phyloP scores from a whole-genome alignment of 2,113 vertebrate genomes.

The Fulmarus glacialis region DNA sequence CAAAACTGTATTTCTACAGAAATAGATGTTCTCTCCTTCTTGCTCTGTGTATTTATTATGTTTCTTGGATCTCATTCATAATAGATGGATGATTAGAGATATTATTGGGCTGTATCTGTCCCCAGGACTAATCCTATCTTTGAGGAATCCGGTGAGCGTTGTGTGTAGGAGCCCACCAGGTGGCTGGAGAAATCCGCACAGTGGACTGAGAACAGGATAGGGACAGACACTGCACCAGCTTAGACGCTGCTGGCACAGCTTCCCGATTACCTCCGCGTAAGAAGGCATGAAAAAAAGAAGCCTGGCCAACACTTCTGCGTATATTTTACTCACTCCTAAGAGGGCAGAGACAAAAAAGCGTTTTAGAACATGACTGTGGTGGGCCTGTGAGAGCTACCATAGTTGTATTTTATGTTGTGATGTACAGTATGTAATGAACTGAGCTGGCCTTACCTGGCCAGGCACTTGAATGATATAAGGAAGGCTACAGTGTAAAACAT shows the following conservation, averaged over 20 bases:
- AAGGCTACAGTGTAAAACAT: background rate
- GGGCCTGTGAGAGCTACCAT: background rate
- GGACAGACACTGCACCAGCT: conserved; percentile 71
- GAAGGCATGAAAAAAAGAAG: conserved; percentile 66
- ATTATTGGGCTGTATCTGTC: background rate
- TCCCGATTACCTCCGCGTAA: conserved; percentile 70
- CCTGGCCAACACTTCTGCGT: conserved; percentile 76
- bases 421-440: background rate
- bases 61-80: background rate
- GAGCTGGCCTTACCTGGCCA: background rate
- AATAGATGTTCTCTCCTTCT: background rate
- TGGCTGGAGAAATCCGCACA: conserved; percentile 78
- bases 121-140: conserved; percentile 57
- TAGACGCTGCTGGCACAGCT: conserved; percentile 77
- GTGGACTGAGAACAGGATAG: conserved; percentile 76
- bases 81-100: background rate
- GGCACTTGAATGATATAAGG: background rate
- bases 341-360: background rate
- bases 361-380: background rate
- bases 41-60: background rate
- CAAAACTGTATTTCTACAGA: background rate
- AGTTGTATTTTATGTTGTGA: background rate
- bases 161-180: conserved; percentile 75
- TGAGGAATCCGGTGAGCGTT: conserved; percentile 66
- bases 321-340: conserved; percentile 74